Evolutionary conservation across 2,797 vertebrate species (phyloP).

Genomic region (Gymnocypris eckloni): DNA sequence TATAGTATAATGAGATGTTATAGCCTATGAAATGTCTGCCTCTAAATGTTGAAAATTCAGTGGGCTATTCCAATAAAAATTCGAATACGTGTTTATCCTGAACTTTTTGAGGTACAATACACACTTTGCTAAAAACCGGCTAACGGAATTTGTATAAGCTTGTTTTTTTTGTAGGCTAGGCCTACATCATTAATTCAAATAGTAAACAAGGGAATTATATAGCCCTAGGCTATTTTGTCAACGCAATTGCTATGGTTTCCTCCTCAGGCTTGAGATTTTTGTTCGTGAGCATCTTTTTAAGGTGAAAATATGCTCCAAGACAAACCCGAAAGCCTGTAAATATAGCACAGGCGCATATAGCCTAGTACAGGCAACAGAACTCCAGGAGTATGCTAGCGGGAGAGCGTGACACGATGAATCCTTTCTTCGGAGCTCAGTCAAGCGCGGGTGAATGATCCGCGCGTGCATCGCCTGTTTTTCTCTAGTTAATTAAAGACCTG

Average conservation of each 20-base stretch:
- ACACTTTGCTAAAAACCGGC: background rate
- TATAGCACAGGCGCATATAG: background rate
- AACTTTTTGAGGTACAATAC: background rate
- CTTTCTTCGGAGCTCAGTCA: constrained; percentile 59
- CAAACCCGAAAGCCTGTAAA: background rate
- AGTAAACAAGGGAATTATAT: background rate
- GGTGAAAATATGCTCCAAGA: background rate
- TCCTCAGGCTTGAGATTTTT: background rate
- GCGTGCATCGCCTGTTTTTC: constrained; percentile 38
- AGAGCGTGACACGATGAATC: constrained; percentile 34
- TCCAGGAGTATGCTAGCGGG: background rate
- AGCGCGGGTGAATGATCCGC: constrained; percentile 65
- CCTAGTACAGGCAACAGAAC: background rate
- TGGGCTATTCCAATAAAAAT: background rate
- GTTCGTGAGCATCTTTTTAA: background rate
- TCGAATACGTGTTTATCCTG: background rate
- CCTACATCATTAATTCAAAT: background rate
- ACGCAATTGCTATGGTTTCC: background rate
- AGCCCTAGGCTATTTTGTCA: background rate
- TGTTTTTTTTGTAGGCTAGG: background rate
- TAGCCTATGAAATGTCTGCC: too few relatives aligned
- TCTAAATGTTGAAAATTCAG: background rate
- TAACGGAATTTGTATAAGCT: background rate
- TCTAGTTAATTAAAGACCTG: constrained; percentile 73
- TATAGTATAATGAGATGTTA: too few relatives aligned